Evolutionary conservation across 2,888 invertebrate genomes (phyloP).

Genomic region (Ophioninae sp.): DNA sequence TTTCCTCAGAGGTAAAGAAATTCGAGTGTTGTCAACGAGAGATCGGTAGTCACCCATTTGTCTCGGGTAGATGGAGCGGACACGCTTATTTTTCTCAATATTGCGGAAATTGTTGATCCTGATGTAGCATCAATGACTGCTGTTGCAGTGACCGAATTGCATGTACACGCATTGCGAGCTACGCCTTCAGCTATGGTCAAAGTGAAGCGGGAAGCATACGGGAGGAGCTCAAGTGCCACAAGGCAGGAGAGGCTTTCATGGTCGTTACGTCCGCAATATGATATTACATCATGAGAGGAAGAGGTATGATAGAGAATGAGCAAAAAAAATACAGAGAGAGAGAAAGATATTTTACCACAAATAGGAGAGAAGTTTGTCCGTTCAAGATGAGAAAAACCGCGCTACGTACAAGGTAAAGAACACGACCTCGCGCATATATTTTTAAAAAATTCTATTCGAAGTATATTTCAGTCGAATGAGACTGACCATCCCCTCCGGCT

Average conservation of each 20-base stretch:
- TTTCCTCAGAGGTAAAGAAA: background rate
- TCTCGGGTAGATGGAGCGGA: background rate
- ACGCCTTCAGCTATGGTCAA: too few relatives aligned
- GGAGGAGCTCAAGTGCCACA: background rate
- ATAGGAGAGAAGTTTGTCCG: background rate
- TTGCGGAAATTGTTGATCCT: too few relatives aligned
- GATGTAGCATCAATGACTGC: too few relatives aligned
- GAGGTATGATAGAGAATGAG: background rate
- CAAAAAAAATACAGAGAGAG: background rate
- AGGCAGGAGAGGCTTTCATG: conserved; percentile 38
- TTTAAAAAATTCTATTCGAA: conserved; percentile 41
- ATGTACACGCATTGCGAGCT: too few relatives aligned
- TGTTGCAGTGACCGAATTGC: too few relatives aligned
- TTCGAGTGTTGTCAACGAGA: background rate
- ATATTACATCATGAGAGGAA: conserved; percentile 37
- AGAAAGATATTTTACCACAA: background rate
- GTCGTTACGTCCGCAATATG: conserved; percentile 40
- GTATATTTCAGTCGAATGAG: conserved; percentile 10
- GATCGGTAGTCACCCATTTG: background rate
- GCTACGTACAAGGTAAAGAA: conserved; percentile 21
- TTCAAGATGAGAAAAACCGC: background rate
- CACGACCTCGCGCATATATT: conserved; percentile 39
- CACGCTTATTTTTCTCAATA: background rate
- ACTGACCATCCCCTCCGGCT: conserved; percentile 8
- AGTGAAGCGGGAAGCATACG: too few relatives aligned